Evolutionary conservation across 2,888 invertebrate species (phyloP).

Genomic region (Melipona beecheii): DNA sequence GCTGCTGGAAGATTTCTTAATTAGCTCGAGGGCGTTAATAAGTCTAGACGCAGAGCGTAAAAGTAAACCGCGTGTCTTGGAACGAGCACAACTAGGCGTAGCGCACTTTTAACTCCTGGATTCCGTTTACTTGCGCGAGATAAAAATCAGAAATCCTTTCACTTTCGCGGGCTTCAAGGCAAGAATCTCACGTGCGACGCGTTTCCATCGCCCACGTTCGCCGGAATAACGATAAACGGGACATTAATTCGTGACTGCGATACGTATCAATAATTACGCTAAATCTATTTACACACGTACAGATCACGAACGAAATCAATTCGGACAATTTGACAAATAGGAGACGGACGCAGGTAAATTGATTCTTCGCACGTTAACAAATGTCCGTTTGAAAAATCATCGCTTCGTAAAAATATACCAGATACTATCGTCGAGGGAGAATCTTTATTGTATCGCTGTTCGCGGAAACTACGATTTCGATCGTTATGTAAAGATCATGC

Average conservation of each 20-base stretch:
- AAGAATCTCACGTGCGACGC: constrained; percentile 63
- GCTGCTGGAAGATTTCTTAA: background rate
- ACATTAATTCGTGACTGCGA: background rate
- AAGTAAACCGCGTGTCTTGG: constrained; percentile 6
- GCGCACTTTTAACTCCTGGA: constrained; percentile 54
- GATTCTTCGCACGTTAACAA: no score
- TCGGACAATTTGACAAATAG: background rate
- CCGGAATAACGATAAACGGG: constrained; percentile 10
- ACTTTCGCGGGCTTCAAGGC: constrained; percentile 79
- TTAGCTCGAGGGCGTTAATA: constrained; percentile 7
- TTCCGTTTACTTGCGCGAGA: constrained; percentile 46
- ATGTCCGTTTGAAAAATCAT: no score
- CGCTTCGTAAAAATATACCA: no score
- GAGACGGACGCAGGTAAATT: no score
- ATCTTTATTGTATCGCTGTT: no score
- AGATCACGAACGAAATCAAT: background rate
- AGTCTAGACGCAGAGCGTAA: background rate
- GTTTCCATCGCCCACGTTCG: constrained; percentile 42
- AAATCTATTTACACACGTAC: no score
- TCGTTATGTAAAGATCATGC: no score
- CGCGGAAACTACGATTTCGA: no score
- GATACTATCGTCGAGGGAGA: no score
- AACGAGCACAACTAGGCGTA: constrained; percentile 20
- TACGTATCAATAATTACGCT: background rate
- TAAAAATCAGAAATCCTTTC: constrained; percentile 74